phyloP scores from a whole-genome alignment of 1,140 invertebrate species.

The Platyscapa corneri region DNA sequence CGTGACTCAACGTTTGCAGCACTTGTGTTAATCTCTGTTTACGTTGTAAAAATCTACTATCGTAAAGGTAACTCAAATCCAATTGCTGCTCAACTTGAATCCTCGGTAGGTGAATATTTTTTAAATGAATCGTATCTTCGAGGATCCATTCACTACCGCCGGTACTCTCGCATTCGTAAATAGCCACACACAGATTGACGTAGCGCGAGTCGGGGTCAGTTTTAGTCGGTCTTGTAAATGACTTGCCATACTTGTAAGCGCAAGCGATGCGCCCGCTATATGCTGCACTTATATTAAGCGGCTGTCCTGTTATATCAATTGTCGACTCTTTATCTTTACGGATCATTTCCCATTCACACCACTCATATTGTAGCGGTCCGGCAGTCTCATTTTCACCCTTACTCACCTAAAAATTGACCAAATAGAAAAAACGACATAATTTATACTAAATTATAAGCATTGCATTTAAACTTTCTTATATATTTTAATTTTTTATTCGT shows the following conservation, averaged over 20 bases:
- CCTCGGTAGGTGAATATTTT: conserved; percentile 89
- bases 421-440: background rate
- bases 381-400: conserved; percentile 45
- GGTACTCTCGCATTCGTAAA: conserved; percentile 99
- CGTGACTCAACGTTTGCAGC: conserved; percentile 77
- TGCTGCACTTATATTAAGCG: conserved; percentile 95
- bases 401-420: conserved; percentile 53
- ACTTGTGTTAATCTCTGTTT: conserved; percentile 85
- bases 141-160: conserved; percentile 98
- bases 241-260: conserved; percentile 94
- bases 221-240: conserved; percentile 86
- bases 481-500: no score
- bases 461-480: no score
- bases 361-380: conserved; percentile 81
- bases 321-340: conserved; percentile 87
- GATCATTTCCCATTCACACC: conserved; percentile 94
- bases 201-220: conserved; percentile 88
- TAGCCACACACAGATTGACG: conserved; percentile 95
- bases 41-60: conserved; percentile 86
- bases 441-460: no score
- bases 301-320: conserved; percentile 90
- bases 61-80: conserved; percentile 88
- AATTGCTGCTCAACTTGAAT: conserved; percentile 87
- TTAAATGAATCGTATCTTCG: conserved; percentile 96
- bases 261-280: conserved; percentile 97